These are phyloP conservation scores for Musca vetustissima DNA, from an alignment of 1,140 invertebrate genomes.

Conservation along the genomic window DNA sequence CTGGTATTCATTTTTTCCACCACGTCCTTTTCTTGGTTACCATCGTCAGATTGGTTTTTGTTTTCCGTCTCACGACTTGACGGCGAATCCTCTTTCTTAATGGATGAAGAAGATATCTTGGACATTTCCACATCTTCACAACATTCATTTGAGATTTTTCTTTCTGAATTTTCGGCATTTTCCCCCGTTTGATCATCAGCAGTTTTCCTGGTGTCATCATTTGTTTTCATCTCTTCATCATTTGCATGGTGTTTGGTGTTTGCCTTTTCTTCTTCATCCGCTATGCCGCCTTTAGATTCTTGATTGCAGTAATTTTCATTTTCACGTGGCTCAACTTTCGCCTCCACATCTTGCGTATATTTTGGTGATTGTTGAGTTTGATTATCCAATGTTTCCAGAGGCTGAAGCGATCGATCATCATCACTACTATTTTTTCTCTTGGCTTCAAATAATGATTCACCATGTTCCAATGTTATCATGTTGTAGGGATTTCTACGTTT, in stretches of 20 bases:
- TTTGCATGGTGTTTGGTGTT: not conserved
- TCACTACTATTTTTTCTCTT: not conserved
- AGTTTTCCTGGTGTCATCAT: not conserved
- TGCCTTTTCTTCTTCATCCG: not conserved
- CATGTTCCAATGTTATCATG: slow-evolving; percentile 25
- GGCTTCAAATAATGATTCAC: not conserved
- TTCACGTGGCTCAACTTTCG: not conserved
- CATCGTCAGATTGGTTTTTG: not conserved
- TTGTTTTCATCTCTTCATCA: not conserved
- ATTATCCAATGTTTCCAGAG: too few relatives aligned
- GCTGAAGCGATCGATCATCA: not conserved
- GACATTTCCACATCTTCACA: not conserved
- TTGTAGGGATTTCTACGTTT: slow-evolving; percentile 65
- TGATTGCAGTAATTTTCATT: not conserved
- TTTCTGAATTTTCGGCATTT: too few relatives aligned
- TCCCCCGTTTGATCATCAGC: not conserved
- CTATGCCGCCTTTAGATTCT: too few relatives aligned
- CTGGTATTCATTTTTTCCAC: slow-evolving; percentile 51
- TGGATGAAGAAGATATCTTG: not conserved
- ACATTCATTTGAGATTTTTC: too few relatives aligned
- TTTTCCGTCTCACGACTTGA: not conserved
- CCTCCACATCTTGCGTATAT: too few relatives aligned
- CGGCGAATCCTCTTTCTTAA: not conserved
- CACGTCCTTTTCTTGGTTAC: not conserved
- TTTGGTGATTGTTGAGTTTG: too few relatives aligned